Conservation (phyloP, 92 coral and sea anemone genomes). For the Scolanthus callimorphus region DNA sequence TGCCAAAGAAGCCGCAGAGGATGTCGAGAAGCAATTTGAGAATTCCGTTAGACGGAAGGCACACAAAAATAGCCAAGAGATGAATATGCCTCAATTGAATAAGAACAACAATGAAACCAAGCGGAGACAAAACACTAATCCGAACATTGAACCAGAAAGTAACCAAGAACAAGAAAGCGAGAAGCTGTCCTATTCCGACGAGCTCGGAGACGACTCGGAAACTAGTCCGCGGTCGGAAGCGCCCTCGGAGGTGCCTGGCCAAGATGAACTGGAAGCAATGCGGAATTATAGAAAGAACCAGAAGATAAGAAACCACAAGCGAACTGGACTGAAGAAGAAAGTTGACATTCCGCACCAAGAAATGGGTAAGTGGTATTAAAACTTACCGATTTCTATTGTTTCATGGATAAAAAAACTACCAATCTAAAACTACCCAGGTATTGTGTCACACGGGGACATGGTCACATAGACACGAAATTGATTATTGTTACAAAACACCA, state of each 20-base stretch:
- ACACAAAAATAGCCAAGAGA: not conserved
- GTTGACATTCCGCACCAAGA: constrained; percentile 26
- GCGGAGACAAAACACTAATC: not conserved
- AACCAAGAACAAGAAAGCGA: not conserved
- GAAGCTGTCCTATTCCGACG: not conserved
- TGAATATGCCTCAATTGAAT: not conserved
- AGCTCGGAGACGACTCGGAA: not conserved
- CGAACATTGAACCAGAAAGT: not conserved
- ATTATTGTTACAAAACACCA: no score
- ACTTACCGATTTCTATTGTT: no score
- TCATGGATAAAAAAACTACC: no score
- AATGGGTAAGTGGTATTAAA: constrained; percentile 27
- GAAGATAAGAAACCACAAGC: not conserved
- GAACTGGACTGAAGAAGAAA: constrained; percentile 24
- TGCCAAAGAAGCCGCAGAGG: constrained; percentile 28
- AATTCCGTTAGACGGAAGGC: not conserved
- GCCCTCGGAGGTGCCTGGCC: constrained; percentile 2
- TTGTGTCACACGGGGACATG: no score
- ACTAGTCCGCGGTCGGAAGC: not conserved
- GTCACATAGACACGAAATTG: no score
- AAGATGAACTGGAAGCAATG: constrained; percentile 10
- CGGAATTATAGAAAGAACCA: constrained; percentile 7
- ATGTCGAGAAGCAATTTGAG: constrained; percentile 14
- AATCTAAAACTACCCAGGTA: no score
- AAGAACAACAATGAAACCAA: not conserved